These are phyloP conservation scores for Caenorhabditis angaria DNA, from an alignment of 2,888 invertebrate genomes.

Conservation along the genomic window DNA sequence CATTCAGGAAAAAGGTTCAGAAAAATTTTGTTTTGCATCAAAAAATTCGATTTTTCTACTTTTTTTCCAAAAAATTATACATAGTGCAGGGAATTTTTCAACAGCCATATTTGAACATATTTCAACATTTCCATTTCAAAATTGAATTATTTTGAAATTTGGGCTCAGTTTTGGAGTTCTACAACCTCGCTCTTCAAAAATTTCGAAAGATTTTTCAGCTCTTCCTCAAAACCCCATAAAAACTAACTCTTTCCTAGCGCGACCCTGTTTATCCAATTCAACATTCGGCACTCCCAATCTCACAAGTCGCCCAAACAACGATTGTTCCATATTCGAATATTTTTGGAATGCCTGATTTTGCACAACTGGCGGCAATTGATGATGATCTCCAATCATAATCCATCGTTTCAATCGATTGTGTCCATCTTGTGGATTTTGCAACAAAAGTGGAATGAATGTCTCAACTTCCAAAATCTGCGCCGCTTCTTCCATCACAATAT, in stretches of 20 bases:
- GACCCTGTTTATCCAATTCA: conserved; percentile 95
- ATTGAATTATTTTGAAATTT: too few species aligned
- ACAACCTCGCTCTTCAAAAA: too few species aligned
- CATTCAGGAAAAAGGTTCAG: too few species aligned
- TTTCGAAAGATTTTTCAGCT: too few species aligned
- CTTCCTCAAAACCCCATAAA: too few species aligned
- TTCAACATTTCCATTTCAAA: too few species aligned
- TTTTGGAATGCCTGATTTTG: conserved; percentile 99
- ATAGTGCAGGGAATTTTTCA: too few species aligned
- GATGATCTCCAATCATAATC: conserved; percentile 99
- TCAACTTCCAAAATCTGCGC: conserved; percentile 99
- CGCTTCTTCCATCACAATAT: conserved; percentile 98
- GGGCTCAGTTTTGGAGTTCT: too few species aligned
- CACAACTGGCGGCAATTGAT: conserved; percentile 97
- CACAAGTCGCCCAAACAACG: conserved; percentile 93
- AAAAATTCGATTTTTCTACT: too few species aligned
- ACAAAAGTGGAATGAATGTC: conserved; percentile 94
- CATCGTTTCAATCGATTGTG: conserved; percentile 93
- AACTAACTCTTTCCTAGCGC: conserved; percentile 83
- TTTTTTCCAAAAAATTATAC: too few species aligned
- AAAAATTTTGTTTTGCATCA: conserved; percentile 5
- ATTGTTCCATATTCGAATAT: conserved; percentile 99
- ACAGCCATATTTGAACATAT: too few species aligned
- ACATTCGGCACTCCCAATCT: conserved; percentile 95
- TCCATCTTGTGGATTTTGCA: conserved; percentile 96